Conservation (phyloP, 2,797 vertebrate genomes). For the Lates japonicus region DNA sequence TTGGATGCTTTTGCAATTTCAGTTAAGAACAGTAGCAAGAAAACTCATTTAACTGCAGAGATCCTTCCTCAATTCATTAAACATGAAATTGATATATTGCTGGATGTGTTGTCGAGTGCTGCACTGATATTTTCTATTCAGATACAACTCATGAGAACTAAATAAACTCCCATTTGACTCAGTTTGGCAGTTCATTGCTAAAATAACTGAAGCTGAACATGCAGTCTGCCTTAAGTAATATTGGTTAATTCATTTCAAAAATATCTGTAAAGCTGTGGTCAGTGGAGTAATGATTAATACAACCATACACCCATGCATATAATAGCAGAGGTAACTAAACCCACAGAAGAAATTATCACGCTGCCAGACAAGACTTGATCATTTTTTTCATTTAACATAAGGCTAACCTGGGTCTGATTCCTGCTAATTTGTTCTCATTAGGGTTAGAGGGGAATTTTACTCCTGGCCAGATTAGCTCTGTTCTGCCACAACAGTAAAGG, state of each 20-base stretch:
- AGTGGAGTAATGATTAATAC: background rate
- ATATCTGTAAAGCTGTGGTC: conserved; percentile 21
- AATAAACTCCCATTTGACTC: conserved; percentile 82
- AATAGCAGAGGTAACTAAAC: conserved; percentile 3
- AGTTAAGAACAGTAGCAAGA: conserved; percentile 67
- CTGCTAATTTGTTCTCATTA: conserved; percentile 11
- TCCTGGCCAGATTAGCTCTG: conserved; percentile 17
- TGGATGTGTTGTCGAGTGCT: conserved; percentile 83
- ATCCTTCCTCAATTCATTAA: conserved; percentile 78
- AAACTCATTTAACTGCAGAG: conserved; percentile 65
- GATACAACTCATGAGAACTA: conserved; percentile 73
- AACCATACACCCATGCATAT: conserved; percentile 1
- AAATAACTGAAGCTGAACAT: conserved; percentile 43
- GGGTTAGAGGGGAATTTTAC: background rate
- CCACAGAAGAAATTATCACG: background rate
- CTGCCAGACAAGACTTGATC: background rate
- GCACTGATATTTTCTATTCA: conserved; percentile 84
- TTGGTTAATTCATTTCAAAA: conserved; percentile 15
- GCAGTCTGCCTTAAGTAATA: conserved; percentile 19
- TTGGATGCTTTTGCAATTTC: conserved; percentile 71
- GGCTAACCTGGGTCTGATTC: conserved; percentile 28
- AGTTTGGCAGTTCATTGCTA: conserved; percentile 75
- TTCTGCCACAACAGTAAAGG: conserved; percentile 15
- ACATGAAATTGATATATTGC: conserved; percentile 77
- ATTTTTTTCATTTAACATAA: conserved; percentile 19